A percentile compares a stretch with the other conserved stretches of the same genome.
Conservation (phyloP, 2,888 invertebrate species). For the Ochlodes sylvanus region DNA sequence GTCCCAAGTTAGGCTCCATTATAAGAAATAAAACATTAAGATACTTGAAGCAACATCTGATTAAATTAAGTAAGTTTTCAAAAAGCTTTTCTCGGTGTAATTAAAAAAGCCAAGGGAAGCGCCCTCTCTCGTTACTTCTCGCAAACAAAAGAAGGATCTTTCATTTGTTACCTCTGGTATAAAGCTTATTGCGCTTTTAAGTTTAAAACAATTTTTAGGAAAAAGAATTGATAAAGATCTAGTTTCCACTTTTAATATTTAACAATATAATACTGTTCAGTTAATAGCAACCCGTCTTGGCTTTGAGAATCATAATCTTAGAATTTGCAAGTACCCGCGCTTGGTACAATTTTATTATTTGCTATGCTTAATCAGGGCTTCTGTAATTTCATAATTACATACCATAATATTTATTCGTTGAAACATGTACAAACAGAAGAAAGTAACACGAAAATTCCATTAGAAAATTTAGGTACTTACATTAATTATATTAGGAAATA, state of each 20-base stretch:
- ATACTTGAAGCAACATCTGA: conserved; percentile 32
- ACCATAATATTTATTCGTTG: too few species aligned
- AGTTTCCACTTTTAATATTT: neutral
- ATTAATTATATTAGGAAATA: too few species aligned
- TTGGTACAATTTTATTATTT: too few species aligned
- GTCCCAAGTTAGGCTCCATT: conserved; percentile 17
- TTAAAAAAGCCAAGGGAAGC: conserved; percentile 33
- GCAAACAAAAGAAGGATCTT: conserved; percentile 21
- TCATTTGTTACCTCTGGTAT: conserved; percentile 17
- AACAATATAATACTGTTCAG: too few species aligned
- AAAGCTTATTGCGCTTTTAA: conserved; percentile 12
- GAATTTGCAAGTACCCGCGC: too few species aligned
- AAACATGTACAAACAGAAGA: too few species aligned
- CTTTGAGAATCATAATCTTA: too few species aligned
- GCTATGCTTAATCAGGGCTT: too few species aligned
- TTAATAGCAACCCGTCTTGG: too few species aligned
- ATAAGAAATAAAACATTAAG: conserved; percentile 36
- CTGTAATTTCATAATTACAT: too few species aligned
- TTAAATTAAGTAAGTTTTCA: conserved; percentile 34
- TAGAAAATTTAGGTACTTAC: too few species aligned
- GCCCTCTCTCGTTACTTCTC: conserved; percentile 15
- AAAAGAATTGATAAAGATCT: neutral
- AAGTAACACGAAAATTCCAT: too few species aligned
- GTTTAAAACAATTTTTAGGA: neutral
- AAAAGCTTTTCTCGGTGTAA: conserved; percentile 33